Evolutionary conservation across 1,140 invertebrate genomes (phyloP).

Genomic region (Euura saliciscinereae): DNA sequence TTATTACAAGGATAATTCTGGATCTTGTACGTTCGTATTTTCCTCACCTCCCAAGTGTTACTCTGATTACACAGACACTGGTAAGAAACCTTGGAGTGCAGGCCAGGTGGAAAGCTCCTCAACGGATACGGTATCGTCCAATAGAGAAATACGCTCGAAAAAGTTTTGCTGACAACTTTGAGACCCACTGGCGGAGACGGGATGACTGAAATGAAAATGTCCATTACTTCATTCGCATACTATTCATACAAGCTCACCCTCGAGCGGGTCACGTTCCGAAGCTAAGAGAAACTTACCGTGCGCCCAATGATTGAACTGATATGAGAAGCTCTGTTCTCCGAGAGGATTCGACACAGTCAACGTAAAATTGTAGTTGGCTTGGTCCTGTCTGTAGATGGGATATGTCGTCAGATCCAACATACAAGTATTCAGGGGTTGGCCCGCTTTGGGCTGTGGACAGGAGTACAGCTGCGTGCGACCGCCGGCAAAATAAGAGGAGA

Average conservation of each 20-base stretch:
- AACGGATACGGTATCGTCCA: constrained; percentile 68
- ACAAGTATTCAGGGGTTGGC: constrained; percentile 47
- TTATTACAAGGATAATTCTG: too few species aligned
- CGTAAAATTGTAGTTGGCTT: constrained; percentile 63
- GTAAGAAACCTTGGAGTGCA: constrained; percentile 68
- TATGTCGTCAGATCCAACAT: constrained; percentile 63
- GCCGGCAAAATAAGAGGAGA: constrained; percentile 54
- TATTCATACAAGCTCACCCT: too few species aligned
- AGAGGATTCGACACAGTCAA: constrained; percentile 63
- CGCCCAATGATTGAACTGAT: constrained; percentile 67
- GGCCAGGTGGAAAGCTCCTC: constrained; percentile 62
- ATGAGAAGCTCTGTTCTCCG: constrained; percentile 56
- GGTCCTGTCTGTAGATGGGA: constrained; percentile 67
- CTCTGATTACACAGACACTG: constrained; percentile 65
- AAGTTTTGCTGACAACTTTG: constrained; percentile 60
- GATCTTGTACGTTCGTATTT: too few species aligned
- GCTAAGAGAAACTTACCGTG: constrained; percentile 51
- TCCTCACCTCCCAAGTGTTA: constrained; percentile 62
- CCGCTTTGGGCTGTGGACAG: constrained; percentile 41
- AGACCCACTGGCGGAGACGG: constrained; percentile 65
- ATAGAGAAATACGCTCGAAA: constrained; percentile 62
- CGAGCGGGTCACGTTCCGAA: too few species aligned
- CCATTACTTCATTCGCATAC: too few species aligned
- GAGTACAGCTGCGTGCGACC: constrained; percentile 13
- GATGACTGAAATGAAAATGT: constrained; percentile 56